Evolutionary conservation across 23 tunicate genomes (phyloP).

Genomic region (Phallusia fumigata): DNA sequence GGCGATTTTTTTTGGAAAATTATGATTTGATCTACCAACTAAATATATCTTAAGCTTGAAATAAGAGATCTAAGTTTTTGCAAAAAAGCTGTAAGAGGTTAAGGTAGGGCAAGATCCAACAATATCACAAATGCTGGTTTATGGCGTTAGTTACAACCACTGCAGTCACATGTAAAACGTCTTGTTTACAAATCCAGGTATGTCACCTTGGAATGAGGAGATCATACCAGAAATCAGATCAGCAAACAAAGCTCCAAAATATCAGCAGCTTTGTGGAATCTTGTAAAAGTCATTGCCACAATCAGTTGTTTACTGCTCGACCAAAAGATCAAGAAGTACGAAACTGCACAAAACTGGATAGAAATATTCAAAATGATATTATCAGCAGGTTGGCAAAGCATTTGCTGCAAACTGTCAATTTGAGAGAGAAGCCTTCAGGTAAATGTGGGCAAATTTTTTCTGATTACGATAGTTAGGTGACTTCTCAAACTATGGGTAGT

Average conservation of each 20-base stretch:
- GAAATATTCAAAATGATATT: conserved; percentile 32
- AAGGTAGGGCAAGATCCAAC: too few species aligned
- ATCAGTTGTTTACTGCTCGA: conserved; percentile 50
- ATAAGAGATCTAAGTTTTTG: too few species aligned
- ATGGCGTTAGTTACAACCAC: too few species aligned
- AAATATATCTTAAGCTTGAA: too few species aligned
- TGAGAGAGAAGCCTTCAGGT: neutral
- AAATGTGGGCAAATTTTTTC: neutral
- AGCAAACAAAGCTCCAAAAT: neutral
- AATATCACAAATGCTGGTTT: too few species aligned
- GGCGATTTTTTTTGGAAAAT: too few species aligned
- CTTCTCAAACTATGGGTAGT: too few species aligned
- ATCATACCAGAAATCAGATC: conserved; percentile 23
- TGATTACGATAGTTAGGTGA: too few species aligned
- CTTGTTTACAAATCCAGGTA: conserved; percentile 26
- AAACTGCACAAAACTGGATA: conserved; percentile 85
- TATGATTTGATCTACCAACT: too few species aligned
- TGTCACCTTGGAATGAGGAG: conserved; percentile 74
- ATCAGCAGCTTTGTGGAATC: conserved; percentile 38
- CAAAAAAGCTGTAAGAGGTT: too few species aligned
- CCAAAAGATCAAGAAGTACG: conserved; percentile 49
- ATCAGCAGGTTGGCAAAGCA: conserved; percentile 39
- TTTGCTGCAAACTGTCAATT: conserved; percentile 2
- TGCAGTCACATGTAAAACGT: neutral
- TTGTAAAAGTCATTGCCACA: neutral